Base-by-base conservation (phyloP, 2,113 vertebrate genomes). In the Pedionomus torquatus region DNA sequence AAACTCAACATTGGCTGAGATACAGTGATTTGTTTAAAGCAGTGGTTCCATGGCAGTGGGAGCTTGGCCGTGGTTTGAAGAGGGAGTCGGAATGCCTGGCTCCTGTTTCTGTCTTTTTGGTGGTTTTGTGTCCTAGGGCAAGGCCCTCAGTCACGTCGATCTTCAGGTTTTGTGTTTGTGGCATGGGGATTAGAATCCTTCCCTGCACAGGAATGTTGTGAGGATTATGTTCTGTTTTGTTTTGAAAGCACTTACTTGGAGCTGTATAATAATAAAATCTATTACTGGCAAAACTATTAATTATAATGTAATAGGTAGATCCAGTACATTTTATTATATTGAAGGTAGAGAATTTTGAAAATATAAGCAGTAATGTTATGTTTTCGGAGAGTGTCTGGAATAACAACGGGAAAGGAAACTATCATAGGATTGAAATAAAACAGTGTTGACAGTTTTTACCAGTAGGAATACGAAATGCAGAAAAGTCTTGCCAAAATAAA, bases 21-120 rank as follows among this genome's bases (percentile, higher is more conserved):
- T 26, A 2, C n/a, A 33, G 31, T 9, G 20, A 46, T 30, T 44
- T 52, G 17, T 86, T 76, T 82, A 58, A 90, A 81, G 69, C 14
- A n/a, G 15, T 0, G 0, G 69, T 46, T 18, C n/a, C 21, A 20
- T 10, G 1, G 1, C 39, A n/a, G 55, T 8, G 43, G 17, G 43
- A 57, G 7, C 5, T 1, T 12, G 44, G 43, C 51, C 13, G 2
- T 14, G 49, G 13, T 57, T 57, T 64, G 70, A 37, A 20, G 12
- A 19, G 39, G 39, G 21, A 80, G 12, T 58, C 10, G 12, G 48
- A 61, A 69, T 31, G 30, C 19, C 61, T 51, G 61, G 30, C 43
- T 46, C n/a, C 43, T 46, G 4, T 44, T 81, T 39, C 48, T 48
- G 37, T 28, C 15, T 51, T 63, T 46, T 35, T 7, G 33, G 44